These are phyloP conservation scores for Fregata magnificens DNA, from an alignment of 2,113 vertebrate genomes.

Conservation along the genomic window DNA sequence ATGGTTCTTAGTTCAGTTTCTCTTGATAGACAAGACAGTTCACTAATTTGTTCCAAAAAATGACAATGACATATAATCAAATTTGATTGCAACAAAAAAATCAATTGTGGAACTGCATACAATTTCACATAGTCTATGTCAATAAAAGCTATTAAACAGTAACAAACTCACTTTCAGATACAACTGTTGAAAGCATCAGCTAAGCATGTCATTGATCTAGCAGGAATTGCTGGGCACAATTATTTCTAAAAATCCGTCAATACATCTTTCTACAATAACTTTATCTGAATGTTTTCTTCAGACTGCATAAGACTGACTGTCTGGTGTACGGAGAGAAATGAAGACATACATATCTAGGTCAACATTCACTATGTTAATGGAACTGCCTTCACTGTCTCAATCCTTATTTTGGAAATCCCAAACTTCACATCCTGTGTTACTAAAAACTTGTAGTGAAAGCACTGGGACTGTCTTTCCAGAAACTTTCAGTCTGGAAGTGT, in stretches of 20 bases:
- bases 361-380: background rate
- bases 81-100: background rate
- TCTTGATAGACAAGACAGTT: background rate
- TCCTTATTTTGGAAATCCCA: background rate
- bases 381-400: background rate
- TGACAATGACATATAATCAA: background rate
- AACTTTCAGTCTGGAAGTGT: background rate
- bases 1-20: background rate
- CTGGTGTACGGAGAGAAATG: background rate
- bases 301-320: background rate
- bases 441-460: background rate
- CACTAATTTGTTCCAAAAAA: background rate
- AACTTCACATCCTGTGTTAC: background rate
- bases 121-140: background rate
- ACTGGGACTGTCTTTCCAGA: background rate
- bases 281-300: background rate
- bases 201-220: background rate
- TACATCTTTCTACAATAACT: background rate
- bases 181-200: background rate
- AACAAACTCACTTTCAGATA: background rate
- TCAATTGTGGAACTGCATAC: background rate
- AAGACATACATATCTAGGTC: background rate
- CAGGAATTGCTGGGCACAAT: background rate
- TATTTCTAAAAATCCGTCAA: background rate
- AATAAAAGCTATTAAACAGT: slow-evolving; percentile 13